Percentiles rank a stretch among this genome's conserved stretches.
Conservation (phyloP, 2,797 vertebrate species). For the Enteromius thamalakanensis region DNA sequence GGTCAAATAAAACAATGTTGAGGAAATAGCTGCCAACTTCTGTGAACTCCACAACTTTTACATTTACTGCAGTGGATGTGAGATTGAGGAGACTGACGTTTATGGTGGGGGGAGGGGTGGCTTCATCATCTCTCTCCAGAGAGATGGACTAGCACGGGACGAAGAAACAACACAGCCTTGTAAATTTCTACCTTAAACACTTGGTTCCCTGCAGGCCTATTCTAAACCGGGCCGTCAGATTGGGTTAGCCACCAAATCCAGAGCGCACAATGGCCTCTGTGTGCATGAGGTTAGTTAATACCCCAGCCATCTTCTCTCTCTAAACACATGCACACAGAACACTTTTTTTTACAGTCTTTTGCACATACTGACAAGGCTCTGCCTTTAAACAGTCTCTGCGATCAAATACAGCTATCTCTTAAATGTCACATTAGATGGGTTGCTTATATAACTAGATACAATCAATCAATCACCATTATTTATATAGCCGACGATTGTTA, state of each 20-base stretch:
- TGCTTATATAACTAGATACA: not conserved
- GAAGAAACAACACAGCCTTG: slow-evolving; percentile 69
- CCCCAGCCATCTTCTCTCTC: slow-evolving; percentile 4
- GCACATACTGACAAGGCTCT: slow-evolving; percentile 20
- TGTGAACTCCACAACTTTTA: slow-evolving; percentile 26
- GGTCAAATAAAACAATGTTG: slow-evolving; percentile 25
- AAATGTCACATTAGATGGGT: not conserved
- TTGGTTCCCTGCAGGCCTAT: slow-evolving; percentile 69
- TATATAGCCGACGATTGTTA: no score
- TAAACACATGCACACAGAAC: slow-evolving; percentile 25
- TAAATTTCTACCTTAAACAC: slow-evolving; percentile 72
- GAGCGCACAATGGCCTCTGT: slow-evolving; percentile 30
- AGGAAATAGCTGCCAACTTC: slow-evolving; percentile 27
- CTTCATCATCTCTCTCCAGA: slow-evolving; percentile 33
- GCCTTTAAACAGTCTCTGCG: slow-evolving; percentile 13
- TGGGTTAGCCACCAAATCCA: slow-evolving; percentile 61
- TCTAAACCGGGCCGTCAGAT: slow-evolving; percentile 70
- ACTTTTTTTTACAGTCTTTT: not conserved
- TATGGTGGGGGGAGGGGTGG: slow-evolving; percentile 4
- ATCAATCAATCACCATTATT: no score
- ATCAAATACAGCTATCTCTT: not conserved
- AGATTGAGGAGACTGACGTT: slow-evolving; percentile 37
- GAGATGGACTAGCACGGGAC: slow-evolving; percentile 54
- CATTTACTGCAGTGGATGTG: slow-evolving; percentile 26
- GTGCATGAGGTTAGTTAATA: slow-evolving; percentile 39